Conservation (phyloP, 2,113 vertebrate genomes). For the Tautogolabrus adspersus region DNA sequence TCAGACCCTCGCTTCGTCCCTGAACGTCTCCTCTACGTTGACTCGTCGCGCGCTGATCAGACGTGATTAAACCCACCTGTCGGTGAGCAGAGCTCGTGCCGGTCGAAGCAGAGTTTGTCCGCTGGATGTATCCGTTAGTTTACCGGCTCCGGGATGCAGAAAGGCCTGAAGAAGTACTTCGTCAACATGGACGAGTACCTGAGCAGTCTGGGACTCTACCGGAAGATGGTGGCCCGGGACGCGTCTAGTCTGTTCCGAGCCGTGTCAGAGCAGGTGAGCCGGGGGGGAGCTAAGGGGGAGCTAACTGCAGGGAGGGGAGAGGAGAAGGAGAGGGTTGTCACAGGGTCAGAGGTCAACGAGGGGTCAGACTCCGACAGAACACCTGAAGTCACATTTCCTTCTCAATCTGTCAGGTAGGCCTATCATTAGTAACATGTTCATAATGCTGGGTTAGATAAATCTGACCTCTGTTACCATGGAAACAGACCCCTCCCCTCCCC, state of each 20-base stretch:
- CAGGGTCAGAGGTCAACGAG: no score
- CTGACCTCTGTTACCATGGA: no score
- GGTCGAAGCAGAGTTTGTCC: neutral
- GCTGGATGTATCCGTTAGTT: neutral
- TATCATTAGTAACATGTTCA: no score
- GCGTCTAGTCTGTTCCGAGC: slow-evolving; percentile 95
- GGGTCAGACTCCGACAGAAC: no score
- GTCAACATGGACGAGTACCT: slow-evolving; percentile 97
- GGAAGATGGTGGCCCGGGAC: slow-evolving; percentile 95
- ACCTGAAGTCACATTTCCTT: no score
- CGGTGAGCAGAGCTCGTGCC: neutral
- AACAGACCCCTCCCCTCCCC: no score
- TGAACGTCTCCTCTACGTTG: slow-evolving; percentile 39
- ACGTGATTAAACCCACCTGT: slow-evolving; percentile 52
- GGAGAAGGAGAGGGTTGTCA: no score
- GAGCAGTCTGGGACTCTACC: slow-evolving; percentile 90
- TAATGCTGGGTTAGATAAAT: no score
- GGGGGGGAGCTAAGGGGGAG: neutral
- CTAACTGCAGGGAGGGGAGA: neutral
- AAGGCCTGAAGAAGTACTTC: slow-evolving; percentile 92
- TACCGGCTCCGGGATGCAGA: slow-evolving; percentile 86
- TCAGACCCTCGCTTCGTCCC: neutral
- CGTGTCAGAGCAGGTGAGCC: slow-evolving; percentile 93
- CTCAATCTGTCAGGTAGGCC: no score
- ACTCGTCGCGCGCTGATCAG: slow-evolving; percentile 36